Percentiles rank a stretch among this genome's conserved stretches.
These are phyloP conservation scores for Noctua pronuba DNA, from an alignment of 2,888 invertebrate genomes.

Conservation along the genomic window DNA sequence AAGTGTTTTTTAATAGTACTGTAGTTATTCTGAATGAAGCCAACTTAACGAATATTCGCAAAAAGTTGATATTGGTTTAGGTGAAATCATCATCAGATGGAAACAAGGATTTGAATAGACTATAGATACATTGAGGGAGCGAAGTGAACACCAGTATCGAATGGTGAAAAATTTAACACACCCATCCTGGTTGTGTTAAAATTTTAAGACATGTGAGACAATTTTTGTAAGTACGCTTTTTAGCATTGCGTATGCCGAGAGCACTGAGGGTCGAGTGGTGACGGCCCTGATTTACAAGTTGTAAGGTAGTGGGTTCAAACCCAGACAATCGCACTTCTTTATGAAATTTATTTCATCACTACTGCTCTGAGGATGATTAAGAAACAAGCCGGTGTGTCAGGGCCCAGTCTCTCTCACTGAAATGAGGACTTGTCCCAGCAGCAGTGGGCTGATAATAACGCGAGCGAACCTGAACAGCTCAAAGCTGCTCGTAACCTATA, in stretches of 20 bases:
- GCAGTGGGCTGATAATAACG: too few species aligned
- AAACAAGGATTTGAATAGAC: not conserved
- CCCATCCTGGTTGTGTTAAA: slow-evolving; percentile 7
- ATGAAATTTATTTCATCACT: too few species aligned
- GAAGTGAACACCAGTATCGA: not conserved
- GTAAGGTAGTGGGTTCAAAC: too few species aligned
- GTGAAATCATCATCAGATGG: not conserved
- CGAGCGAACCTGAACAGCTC: too few species aligned
- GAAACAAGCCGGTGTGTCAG: too few species aligned
- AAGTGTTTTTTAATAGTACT: not conserved
- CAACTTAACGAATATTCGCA: not conserved
- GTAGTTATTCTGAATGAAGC: not conserved
- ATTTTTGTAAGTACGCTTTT: not conserved
- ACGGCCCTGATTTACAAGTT: not conserved
- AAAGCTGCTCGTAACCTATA: too few species aligned
- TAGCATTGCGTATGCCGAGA: not conserved
- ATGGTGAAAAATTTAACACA: too few species aligned
- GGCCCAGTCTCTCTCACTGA: too few species aligned
- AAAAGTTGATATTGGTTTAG: not conserved
- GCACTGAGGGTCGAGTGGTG: not conserved
- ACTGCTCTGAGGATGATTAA: too few species aligned
- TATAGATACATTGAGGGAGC: not conserved
- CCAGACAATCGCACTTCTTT: too few species aligned
- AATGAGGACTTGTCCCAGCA: too few species aligned
- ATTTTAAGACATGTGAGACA: not conserved